These are phyloP conservation scores for Camponotus vicinus DNA, from an alignment of 1,140 invertebrate genomes.

Conservation along the genomic window DNA sequence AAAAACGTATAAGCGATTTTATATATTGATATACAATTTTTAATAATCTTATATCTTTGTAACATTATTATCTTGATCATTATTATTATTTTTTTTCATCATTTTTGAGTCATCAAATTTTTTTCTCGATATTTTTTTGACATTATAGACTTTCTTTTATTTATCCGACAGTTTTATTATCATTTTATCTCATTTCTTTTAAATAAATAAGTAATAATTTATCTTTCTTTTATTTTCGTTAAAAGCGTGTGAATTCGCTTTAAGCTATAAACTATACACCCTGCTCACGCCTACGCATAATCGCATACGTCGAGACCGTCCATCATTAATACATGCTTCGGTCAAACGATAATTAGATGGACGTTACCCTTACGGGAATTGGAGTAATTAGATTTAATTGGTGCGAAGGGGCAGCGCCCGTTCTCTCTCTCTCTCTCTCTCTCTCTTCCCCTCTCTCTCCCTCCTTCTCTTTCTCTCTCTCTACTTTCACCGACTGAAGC, in stretches of 20 bases:
- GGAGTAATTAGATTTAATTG: constrained; percentile 85
- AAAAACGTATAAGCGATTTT: not conserved
- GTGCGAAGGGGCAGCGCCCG: constrained; percentile 68
- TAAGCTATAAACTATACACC: constrained; percentile 38
- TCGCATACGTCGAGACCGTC: constrained; percentile 18
- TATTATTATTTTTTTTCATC: not conserved
- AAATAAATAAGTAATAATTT: not conserved
- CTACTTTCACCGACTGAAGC: constrained; percentile 37
- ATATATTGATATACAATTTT: not conserved
- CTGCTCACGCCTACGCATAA: constrained; percentile 32
- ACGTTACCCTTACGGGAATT: constrained; percentile 82
- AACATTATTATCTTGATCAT: not conserved
- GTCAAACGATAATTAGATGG: constrained; percentile 84
- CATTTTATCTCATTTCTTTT: not conserved
- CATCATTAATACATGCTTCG: constrained; percentile 82
- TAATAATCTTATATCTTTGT: not conserved
- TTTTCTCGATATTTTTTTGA: not conserved
- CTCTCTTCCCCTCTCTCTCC: constrained; percentile 34
- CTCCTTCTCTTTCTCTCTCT: constrained; percentile 38
- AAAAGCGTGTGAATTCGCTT: constrained; percentile 45
- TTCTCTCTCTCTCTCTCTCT: constrained; percentile 35
- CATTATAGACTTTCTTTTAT: not conserved
- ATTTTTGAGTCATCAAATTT: not conserved
- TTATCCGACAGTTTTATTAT: not conserved
- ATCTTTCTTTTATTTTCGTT: not conserved